Evolutionary conservation across 2,797 vertebrate genomes (phyloP), one percentile per base, ranked within the genome.

Genomic region (Anguilla pacifica): DNA sequence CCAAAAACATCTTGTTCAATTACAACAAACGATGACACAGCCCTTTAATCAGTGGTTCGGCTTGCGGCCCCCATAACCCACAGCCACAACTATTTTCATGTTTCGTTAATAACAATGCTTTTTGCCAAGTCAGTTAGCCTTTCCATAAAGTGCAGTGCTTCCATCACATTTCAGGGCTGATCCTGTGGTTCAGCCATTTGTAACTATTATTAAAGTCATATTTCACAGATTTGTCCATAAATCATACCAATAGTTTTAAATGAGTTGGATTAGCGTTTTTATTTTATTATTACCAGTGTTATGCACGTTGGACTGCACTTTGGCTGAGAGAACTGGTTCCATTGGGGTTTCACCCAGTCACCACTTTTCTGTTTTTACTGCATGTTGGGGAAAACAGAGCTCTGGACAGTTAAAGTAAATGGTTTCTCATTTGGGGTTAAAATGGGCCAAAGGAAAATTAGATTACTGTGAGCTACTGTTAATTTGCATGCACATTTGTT

Each of bases 21-120:
- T 94, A 93, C 89, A 88, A 89, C 89, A 90, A 93, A 91, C 94
- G 95, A 90, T 93, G 91, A 92, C 92, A 95, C 94, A 92, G 92
- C 89, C 90, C 19, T 94, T 95, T 94, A 95, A 94, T 95, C 94
- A 93, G 83, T 88, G 89, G 93, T 96, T 96, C 94, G 93, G 94
- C 95, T 94, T 95, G 93, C 92, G 92, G 92, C 94, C 94, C 94
- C 92, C 89, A 86, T 90, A 91, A 94, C 90, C 90, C 93, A 94
- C 93, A 91, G 86, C 96, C 96, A 94, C 96, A 96, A 94, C 94
- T 87, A 94, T 96, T 96, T 94, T 96, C 95, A 96, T 96, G 95
- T 93, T 92, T 92, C 94, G 94, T 93, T 96, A 95, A 95, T 93
- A 90, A 94, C 94, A 92, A 90, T 91, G 87, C 86, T 87, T 94